Conservation (phyloP, 2,113 vertebrate species). For the Octodon degus region DNA sequence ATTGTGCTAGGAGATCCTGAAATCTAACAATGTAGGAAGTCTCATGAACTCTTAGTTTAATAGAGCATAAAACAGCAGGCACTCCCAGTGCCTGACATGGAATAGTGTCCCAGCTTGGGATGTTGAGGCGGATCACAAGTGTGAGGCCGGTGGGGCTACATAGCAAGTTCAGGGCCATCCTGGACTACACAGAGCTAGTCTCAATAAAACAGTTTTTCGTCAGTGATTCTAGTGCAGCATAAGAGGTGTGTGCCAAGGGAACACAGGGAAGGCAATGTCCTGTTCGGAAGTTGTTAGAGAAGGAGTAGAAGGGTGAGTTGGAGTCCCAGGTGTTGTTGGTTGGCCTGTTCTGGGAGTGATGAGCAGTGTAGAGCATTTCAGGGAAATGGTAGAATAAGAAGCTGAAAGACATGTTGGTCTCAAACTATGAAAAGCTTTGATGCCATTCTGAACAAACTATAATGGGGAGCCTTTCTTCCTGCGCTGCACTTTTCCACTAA, state of each 20-base stretch:
- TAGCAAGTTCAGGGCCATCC: background rate
- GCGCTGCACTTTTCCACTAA: background rate
- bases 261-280: background rate
- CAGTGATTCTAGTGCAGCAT: background rate
- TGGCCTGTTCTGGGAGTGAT: background rate
- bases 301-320: background rate
- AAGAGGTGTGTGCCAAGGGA: background rate
- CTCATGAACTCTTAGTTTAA: background rate
- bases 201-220: background rate
- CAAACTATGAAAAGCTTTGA: constrained; percentile 20
- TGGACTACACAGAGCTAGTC: background rate
- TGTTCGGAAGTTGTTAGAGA: background rate
- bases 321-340: background rate
- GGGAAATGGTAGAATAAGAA: background rate
- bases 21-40: constrained; percentile 1
- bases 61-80: background rate
- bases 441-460: background rate
- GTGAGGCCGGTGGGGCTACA: background rate
- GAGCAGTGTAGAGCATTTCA: background rate
- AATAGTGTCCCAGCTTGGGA: background rate
- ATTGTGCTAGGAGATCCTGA: background rate
- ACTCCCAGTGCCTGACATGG: background rate
- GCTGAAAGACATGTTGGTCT: background rate
- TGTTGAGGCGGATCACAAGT: background rate
- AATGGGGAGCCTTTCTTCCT: background rate